Percentiles rank a stretch among this genome's conserved stretches.
Conservation (phyloP, 2,888 invertebrate species). For the Euproctis similis region DNA sequence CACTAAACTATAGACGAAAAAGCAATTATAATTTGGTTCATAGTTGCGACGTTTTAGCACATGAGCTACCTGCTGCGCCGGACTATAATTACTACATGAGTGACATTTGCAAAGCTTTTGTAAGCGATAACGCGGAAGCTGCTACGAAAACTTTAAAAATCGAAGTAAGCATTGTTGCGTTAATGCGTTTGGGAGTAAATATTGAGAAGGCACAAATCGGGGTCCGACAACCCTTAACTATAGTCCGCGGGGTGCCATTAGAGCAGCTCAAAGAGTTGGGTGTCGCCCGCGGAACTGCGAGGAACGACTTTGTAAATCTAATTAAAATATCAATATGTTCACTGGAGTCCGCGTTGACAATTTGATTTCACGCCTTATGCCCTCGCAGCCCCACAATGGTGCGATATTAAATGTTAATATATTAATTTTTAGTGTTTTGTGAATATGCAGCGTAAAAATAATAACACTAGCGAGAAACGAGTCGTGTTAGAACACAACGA, state of each 20-base stretch:
- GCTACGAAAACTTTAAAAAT: conserved; percentile 70
- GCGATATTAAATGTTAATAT: conserved; percentile 28
- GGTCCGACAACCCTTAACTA: conserved; percentile 69
- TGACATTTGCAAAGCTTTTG: conserved; percentile 68
- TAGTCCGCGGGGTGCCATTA: conserved; percentile 73
- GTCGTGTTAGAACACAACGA: no score
- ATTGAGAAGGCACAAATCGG: conserved; percentile 69
- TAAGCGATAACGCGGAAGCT: conserved; percentile 76
- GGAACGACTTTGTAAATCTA: conserved; percentile 71
- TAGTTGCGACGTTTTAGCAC: conserved; percentile 44
- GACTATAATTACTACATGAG: conserved; percentile 69
- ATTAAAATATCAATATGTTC: conserved; percentile 76
- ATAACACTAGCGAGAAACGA: no score
- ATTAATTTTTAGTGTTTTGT: conserved; percentile 9
- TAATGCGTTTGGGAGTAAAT: conserved; percentile 75
- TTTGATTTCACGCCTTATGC: conserved; percentile 68
- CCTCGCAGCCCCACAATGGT: conserved; percentile 16
- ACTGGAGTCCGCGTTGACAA: conserved; percentile 65
- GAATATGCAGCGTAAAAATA: no score
- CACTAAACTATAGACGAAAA: conserved; percentile 48
- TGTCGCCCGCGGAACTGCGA: conserved; percentile 54
- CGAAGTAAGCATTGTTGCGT: conserved; percentile 70
- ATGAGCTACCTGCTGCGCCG: conserved; percentile 63
- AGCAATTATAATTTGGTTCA: conserved; percentile 58
- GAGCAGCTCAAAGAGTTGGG: conserved; percentile 71